Percentiles rank a stretch among this genome's conserved stretches.
These are phyloP conservation scores for Myrmecophaga tridactyla DNA, from an alignment of 2,113 vertebrate species.

Conservation along the genomic window DNA sequence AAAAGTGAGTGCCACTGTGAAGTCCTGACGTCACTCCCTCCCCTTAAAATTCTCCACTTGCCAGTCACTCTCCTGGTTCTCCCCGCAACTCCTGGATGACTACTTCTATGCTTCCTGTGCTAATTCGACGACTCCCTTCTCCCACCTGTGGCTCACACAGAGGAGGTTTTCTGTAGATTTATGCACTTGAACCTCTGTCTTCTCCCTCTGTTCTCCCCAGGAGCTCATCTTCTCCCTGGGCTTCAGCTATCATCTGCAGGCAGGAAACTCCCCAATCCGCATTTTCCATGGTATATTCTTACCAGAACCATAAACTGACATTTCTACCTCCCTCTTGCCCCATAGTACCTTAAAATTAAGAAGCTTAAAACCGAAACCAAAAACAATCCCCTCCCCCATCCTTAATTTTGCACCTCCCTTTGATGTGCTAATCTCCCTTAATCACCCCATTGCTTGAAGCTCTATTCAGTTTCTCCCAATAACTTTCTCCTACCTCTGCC, in stretches of 20 bases:
- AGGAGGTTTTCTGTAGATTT: neutral
- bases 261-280: neutral
- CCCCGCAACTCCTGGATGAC: neutral
- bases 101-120: neutral
- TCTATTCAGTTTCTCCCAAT: neutral
- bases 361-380: neutral
- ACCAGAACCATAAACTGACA: neutral
- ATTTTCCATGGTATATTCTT: neutral
- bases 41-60: neutral
- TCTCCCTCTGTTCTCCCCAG: neutral
- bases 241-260: neutral
- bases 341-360: neutral
- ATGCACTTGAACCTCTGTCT: neutral
- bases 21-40: fast-evolving
- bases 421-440: neutral
- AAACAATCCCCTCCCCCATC: neutral
- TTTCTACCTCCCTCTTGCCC: neutral
- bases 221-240: neutral
- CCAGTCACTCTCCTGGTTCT: neutral
- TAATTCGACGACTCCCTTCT: neutral
- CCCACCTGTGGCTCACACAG: neutral
- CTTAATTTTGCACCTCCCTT: neutral
- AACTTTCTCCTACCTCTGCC: neutral
- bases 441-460: neutral
- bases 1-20: too few relatives aligned